Conservation (phyloP, 2,888 invertebrate genomes). For the Pristionchus arcanus region DNA sequence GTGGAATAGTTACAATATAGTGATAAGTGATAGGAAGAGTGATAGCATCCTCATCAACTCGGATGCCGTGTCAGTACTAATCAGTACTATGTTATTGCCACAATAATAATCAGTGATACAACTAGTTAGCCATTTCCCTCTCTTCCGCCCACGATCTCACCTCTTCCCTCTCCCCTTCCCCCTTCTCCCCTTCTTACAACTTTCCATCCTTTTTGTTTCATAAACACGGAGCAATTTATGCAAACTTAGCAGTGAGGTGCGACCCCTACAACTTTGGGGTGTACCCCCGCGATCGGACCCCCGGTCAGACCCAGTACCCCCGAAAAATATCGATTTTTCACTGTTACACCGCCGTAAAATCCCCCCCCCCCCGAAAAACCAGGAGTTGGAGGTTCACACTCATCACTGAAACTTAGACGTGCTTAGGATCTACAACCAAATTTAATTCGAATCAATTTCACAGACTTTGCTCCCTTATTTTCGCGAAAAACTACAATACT, state of each 20-base stretch:
- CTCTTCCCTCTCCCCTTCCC: not conserved
- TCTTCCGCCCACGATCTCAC: not conserved
- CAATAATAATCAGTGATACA: conserved; percentile 35
- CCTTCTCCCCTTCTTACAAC: not conserved
- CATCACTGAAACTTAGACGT: no score
- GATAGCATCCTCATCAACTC: conserved; percentile 33
- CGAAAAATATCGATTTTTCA: no score
- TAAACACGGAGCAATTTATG: not conserved
- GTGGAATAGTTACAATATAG: not conserved
- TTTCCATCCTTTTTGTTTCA: conserved; percentile 23
- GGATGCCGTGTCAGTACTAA: conserved; percentile 47
- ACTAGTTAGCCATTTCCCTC: conserved; percentile 36
- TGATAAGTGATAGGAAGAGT: conserved; percentile 25
- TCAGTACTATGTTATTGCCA: conserved; percentile 49
- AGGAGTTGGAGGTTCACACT: no score
- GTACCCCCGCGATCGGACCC: no score
- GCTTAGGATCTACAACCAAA: not conserved
- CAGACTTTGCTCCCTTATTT: not conserved
- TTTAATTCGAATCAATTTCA: not conserved
- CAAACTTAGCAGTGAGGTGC: no score
- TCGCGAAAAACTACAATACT: not conserved
- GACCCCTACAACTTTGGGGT: no score
- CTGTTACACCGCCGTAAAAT: no score
- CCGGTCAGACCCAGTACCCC: no score
- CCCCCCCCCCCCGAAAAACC: no score